Base-by-base conservation (phyloP, 2,113 vertebrate genomes). In the Lepisosteus oculatus region DNA sequence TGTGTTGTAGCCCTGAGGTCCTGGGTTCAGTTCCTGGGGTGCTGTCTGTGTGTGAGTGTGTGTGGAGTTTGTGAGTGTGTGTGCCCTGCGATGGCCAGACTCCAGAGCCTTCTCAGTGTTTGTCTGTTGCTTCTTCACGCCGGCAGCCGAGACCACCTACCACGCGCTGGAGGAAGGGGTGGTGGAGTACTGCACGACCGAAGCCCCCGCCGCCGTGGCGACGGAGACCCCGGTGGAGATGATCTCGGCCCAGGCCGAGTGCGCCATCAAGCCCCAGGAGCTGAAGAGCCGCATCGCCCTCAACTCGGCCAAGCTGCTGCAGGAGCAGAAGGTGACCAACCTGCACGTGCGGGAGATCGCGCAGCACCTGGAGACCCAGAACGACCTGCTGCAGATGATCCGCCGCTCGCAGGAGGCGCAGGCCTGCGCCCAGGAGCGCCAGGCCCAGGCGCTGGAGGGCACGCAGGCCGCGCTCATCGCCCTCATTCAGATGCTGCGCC, bases 311-410 rank as follows among this genome's bases (percentile, higher is more conserved):
- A 95, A 96, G 75, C 90, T 99, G 43, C 88, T 99, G 78, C 97
- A 99, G 91, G 97, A 99, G 86, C 97, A 99, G 85, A 84, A 94
- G 2, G 95, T 98, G 55, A 98, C 97, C 79, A 99, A 99, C 67
- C 86, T 99, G 15, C 97, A 98, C 0, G 92, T 99, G 72, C 95
- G 96, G 64, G 96, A 99, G 88, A 98, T 99, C 0, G 94, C 95
- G 44, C 96, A 98, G 88, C 95, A 97, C 85, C 88, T 99, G 66
- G 97, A 99, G 85, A 94, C 95, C 79, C 97, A 99, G 85, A 99
- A 96, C 0, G 95, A 97, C 79, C 85, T 98, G 79, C 89, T 99
- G 4, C 96, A 97, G 85, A 95, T 95, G 93, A 96, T 99, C 67
- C 93, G 97, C 0, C 93, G 95, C 71, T 98, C 95, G 0, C 97